phyloP scores from a whole-genome alignment of 2,797 vertebrate species.

The Pelodytes ibericus region DNA sequence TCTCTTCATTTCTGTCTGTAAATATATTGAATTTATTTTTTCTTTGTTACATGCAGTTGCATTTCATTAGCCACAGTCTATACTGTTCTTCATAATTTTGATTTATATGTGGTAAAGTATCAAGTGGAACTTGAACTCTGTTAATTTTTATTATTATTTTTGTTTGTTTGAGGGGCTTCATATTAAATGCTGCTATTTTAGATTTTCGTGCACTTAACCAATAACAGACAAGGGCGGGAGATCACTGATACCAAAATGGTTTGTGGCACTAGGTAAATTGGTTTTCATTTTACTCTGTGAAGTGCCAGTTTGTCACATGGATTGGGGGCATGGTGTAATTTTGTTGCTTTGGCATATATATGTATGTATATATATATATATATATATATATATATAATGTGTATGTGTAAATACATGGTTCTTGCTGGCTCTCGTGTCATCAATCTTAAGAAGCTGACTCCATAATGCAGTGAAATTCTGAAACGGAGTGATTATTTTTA shows the following conservation, averaged over 20 bases:
- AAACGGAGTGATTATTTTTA: not conserved
- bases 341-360: slow-evolving; percentile 15
- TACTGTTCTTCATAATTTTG: slow-evolving; percentile 24
- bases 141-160: not conserved
- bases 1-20: slow-evolving; percentile 17
- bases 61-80: not conserved
- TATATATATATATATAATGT: too few relatives aligned
- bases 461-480: slow-evolving; percentile 8
- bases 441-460: not conserved
- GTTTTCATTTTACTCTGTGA: slow-evolving; percentile 42
- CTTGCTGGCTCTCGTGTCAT: slow-evolving; percentile 12
- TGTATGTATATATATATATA: too few relatives aligned
- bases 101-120: slow-evolving; percentile 25
- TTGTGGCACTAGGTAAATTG: slow-evolving; percentile 52
- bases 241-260: slow-evolving; percentile 73
- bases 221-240: slow-evolving; percentile 73
- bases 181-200: slow-evolving; percentile 81
- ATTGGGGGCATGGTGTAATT: slow-evolving; percentile 58
- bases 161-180: slow-evolving; percentile 41
- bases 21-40: slow-evolving; percentile 9
- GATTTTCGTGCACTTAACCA: slow-evolving; percentile 82
- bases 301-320: slow-evolving; percentile 69
- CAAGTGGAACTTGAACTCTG: slow-evolving; percentile 18
- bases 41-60: slow-evolving; percentile 20
- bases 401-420: slow-evolving; percentile 42